Conservation (phyloP, 2,113 vertebrate genomes). For the Leucoraja erinaceus region DNA sequence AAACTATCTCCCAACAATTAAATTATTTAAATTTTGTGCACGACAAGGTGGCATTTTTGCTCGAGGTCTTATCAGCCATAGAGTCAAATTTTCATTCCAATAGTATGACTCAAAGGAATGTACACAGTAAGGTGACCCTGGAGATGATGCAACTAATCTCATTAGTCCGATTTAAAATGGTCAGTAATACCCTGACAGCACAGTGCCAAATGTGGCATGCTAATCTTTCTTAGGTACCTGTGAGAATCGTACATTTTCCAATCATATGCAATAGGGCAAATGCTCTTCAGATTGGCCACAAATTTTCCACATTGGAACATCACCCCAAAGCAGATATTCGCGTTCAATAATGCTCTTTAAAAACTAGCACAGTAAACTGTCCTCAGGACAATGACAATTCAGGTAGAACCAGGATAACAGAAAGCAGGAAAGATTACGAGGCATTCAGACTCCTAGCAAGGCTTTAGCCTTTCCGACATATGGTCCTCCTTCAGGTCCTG, state of each 20-base stretch:
- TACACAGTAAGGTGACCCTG: conserved; percentile 16
- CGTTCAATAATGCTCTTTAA: not conserved
- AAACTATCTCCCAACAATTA: not conserved
- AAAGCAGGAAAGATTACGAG: too few species aligned
- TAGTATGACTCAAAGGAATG: not conserved
- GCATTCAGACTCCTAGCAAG: not conserved
- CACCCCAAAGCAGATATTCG: not conserved
- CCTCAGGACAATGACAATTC: not conserved
- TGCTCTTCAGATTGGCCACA: not conserved
- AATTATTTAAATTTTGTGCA: not conserved
- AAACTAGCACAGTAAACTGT: not conserved
- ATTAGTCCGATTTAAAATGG: conserved; percentile 9
- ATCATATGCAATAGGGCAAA: not conserved
- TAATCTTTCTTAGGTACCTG: not conserved
- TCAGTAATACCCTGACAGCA: not conserved
- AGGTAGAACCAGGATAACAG: not conserved
- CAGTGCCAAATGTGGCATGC: not conserved
- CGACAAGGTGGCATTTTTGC: not conserved
- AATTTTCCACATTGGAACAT: not conserved
- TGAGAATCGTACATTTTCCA: not conserved
- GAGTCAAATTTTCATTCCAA: not conserved
- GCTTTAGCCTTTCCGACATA: not conserved
- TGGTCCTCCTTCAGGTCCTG: not conserved
- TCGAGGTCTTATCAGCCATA: not conserved
- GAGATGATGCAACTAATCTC: conserved; percentile 4